Evolutionary conservation across 2,797 vertebrate genomes (phyloP).

Genomic region (Rousettus madagascariensis): DNA sequence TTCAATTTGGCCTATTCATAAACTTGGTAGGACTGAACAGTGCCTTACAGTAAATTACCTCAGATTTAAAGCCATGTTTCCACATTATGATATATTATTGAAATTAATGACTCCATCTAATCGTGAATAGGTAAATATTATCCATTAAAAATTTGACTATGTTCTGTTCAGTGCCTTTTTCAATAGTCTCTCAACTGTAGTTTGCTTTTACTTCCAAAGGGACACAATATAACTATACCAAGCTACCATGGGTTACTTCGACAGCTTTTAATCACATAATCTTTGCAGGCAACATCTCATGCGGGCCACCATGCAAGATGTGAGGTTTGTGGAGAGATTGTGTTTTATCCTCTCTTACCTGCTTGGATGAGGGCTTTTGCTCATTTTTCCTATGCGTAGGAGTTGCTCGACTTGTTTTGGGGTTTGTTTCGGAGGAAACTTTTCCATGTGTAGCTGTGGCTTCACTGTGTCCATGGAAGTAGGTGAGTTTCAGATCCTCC

Average conservation of each 20-base stretch:
- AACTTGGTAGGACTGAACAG: not conserved
- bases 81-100: not conserved
- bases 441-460: not conserved
- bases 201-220: not conserved
- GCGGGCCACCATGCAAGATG: rapidly evolving
- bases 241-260: not conserved
- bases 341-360: not conserved
- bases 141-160: not conserved
- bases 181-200: not conserved
- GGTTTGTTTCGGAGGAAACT: not conserved
- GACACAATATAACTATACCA: not conserved
- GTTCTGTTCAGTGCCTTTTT: not conserved
- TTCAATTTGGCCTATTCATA: not conserved
- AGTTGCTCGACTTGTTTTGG: not conserved
- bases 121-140: not conserved
- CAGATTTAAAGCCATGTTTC: not conserved
- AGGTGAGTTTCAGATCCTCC: not conserved
- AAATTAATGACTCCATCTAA: not conserved
- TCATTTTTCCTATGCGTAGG: not conserved
- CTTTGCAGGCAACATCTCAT: not conserved
- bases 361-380: not conserved
- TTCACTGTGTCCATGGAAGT: not conserved
- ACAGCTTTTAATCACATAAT: not conserved
- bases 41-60: not conserved
- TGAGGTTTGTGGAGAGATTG: not conserved